Percentiles rank a stretch among this genome's conserved stretches.
These are phyloP conservation scores for Heliconius hermathena DNA, from an alignment of 1,140 invertebrate species.

Conservation along the genomic window DNA sequence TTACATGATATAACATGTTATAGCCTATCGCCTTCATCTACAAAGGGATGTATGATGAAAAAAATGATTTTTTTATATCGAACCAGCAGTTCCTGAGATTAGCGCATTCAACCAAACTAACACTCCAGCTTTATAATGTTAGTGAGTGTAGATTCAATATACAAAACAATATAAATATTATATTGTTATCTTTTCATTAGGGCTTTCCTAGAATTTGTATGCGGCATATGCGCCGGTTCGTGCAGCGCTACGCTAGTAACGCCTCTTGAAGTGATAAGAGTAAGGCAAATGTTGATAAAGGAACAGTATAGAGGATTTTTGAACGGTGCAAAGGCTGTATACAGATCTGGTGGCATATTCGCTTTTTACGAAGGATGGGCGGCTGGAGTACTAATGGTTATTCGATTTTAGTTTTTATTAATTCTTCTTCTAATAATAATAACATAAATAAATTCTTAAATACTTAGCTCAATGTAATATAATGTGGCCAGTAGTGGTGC, in stretches of 20 bases:
- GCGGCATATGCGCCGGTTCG: constrained; percentile 62
- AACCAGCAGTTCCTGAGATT: too few species aligned
- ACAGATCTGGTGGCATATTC: constrained; percentile 54
- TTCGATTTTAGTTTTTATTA: not conserved
- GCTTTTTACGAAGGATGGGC: constrained; percentile 68
- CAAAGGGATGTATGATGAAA: too few species aligned
- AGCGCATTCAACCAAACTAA: too few species aligned
- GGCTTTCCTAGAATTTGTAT: constrained; percentile 43
- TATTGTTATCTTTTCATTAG: constrained; percentile 27
- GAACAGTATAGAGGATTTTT: constrained; percentile 62
- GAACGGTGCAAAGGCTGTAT: constrained; percentile 60
- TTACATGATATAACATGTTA: too few species aligned
- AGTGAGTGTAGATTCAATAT: not conserved
- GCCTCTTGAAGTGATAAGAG: constrained; percentile 68
- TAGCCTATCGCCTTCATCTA: too few species aligned
- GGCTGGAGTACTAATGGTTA: constrained; percentile 48
- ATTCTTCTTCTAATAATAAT: too few species aligned
- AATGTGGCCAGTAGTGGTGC: too few species aligned
- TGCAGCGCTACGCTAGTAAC: constrained; percentile 54
- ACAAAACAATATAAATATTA: not conserved
- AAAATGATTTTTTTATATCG: too few species aligned
- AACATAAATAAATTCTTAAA: too few species aligned
- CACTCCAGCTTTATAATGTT: too few species aligned
- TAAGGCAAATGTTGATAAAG: constrained; percentile 66
- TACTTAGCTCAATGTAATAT: too few species aligned